Evolutionary conservation across 92 coral and sea anemone species (phyloP), one percentile per base, ranked within the genome.

Genomic region (Actinernus sp.): DNA sequence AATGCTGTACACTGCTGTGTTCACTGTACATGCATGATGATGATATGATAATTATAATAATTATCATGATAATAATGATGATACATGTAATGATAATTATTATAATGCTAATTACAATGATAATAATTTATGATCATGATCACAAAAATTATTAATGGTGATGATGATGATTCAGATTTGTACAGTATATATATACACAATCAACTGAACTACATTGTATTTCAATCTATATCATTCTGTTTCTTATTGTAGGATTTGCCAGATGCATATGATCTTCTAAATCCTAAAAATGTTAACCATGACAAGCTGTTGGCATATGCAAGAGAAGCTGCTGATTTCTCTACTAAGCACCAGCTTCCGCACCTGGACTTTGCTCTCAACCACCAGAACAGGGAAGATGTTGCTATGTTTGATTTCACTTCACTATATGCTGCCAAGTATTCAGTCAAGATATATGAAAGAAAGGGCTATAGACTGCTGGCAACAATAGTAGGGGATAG

Each of bases 331-430:
- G 98, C 98, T 1, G 87, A 77, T 44, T 94, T 94, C 50, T 87
- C 94, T 19, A 94, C 98, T 28, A 79, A 73, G 61, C 71, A 83
- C 53, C 88, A 91, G 63, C 82, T 94, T 39, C 98, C 98, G 2
- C 76, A 84, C 36, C 40, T 90, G 36, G 97, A 94, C 48, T 94
- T 87, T 77, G 98, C 98, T 3, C 23, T 83, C 26, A 94, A 87
- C 32, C 92, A 87, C 51, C 88, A 87, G 36, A 47, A 74, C 48
- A 85, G 77, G 41, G 98, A 94, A 48, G 98, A 94, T 64, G 96
- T 94, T 7, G 98, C 98, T 5, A 94, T 94, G 98, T 94, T 94
- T 65, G 98, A 94, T 63, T 94, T 94, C 63, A 94, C 98, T 0
- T 94, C 98, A 3, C 73, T 94, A 53, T 94, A 91, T 68, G 97